Evolutionary conservation across 2,113 vertebrate genomes (phyloP), one percentile per base, ranked within the genome.

Genomic region (Bujurquina vittata): DNA sequence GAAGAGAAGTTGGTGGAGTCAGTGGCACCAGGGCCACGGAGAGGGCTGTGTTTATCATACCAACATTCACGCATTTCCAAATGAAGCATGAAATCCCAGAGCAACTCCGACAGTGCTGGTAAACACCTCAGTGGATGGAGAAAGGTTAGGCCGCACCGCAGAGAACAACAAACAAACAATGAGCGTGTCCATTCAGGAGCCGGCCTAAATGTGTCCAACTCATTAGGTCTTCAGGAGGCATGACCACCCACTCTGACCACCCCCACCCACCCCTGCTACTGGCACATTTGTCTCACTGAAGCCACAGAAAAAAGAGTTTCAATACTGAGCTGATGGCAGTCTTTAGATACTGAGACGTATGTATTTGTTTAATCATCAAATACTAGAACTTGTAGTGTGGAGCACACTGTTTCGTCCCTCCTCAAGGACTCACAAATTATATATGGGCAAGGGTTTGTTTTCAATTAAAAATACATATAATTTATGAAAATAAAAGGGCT

Each of bases 151-250:
- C 83, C 11, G 81, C 85, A 60, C 82, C 62, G 35, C 77, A 55
- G 84, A 87, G 67, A 92, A 94, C 87, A 91, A 92, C 93, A 96
- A 94, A 94, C 22, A 75, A 90, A 93, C 91, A 88, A 91, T 77
- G 84, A 91, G 87, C 49, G 87, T 83, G 93, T 94, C 94, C 88
- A 91, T 88, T 85, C 86, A 92, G 95, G 94, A 94, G 93, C 93
- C 87, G 78, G 83, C 55, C 81, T 75, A 83, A 95, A 96, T 95
- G 72, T 91, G 92, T 87, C 93, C 62, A 95, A 94, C 40, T 83
- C 94, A 95, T 93, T 94, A 95, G 91, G 65, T 82, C 76, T 63
- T 69, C 73, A 62, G 86, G 65, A 31, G 79, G 88, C 57, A 20
- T 59, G 93, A 91, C 87, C 81, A 86, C 90, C 90, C 93, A 89